Evolutionary conservation across 37 sponge, comb jelly and placozoan genomes (phyloP).

Genomic region (Diacarnus erythraeanus): DNA sequence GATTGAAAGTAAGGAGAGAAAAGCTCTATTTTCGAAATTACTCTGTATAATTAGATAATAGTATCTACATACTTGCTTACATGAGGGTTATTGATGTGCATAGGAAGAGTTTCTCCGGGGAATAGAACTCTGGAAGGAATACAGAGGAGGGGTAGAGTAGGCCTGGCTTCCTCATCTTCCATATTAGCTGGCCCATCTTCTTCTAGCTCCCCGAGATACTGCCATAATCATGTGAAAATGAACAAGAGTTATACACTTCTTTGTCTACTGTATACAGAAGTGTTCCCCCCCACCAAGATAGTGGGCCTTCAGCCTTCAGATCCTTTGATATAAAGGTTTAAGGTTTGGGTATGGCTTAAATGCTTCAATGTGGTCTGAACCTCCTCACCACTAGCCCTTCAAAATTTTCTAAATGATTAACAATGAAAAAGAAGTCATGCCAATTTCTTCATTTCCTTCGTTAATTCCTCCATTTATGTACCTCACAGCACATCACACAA

Average conservation of each 20-base stretch:
- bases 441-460: too few species aligned
- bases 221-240: neutral
- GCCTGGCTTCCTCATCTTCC: conserved; percentile 49
- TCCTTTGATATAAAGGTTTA: too few species aligned
- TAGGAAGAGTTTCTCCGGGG: conserved; percentile 85
- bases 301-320: too few species aligned
- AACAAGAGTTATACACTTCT: neutral
- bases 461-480: too few species aligned
- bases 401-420: too few species aligned
- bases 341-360: too few species aligned
- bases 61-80: conserved; percentile 49
- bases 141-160: conserved; percentile 67
- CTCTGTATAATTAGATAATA: neutral
- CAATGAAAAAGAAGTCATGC: too few species aligned
- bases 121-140: conserved; percentile 66
- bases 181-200: conserved; percentile 43
- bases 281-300: too few species aligned
- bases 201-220: conserved; percentile 82
- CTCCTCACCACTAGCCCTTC: too few species aligned
- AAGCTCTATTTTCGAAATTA: neutral
- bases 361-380: too few species aligned
- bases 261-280: neutral
- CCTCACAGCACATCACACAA: too few species aligned
- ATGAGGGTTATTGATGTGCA: conserved; percentile 70
- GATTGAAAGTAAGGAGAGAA: neutral